Evolutionary conservation across 2,888 invertebrate species (phyloP).

Genomic region (Hofmannophila pseudospretella): DNA sequence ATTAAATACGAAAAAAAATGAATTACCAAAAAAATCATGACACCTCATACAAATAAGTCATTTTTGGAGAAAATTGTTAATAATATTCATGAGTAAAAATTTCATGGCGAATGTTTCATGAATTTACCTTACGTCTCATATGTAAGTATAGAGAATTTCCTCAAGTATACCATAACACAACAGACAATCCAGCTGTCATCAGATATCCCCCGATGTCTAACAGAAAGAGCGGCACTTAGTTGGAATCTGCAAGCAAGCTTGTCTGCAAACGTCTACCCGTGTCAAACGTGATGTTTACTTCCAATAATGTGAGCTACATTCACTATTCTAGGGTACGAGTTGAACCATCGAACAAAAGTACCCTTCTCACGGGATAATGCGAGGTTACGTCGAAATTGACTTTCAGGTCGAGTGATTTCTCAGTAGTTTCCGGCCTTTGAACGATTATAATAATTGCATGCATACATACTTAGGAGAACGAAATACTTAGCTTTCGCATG

Average conservation of each 20-base stretch:
- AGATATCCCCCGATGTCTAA: no score
- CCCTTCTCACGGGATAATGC: conserved; percentile 31
- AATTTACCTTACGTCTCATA: no score
- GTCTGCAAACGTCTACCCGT: conserved; percentile 33
- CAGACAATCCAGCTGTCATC: neutral
- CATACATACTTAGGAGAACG: no score
- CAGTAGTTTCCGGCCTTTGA: neutral
- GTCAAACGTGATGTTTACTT: conserved; percentile 31
- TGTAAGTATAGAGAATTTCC: neutral
- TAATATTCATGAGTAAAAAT: no score
- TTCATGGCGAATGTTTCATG: no score
- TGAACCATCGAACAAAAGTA: conserved; percentile 12
- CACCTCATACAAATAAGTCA: no score
- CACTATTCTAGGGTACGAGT: conserved; percentile 22
- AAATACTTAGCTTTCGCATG: no score
- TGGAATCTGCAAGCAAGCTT: conserved; percentile 21
- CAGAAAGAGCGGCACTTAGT: neutral
- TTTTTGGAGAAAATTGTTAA: no score
- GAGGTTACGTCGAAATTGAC: conserved; percentile 25
- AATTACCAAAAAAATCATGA: no score
- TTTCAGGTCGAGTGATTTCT: conserved; percentile 13
- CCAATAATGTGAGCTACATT: conserved; percentile 28
- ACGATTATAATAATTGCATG: no score
- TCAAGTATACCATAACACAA: neutral
- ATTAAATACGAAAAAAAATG: no score